These are phyloP conservation scores for Muntiacus reevesi DNA, from an alignment of 2,113 vertebrate genomes.

Conservation along the genomic window DNA sequence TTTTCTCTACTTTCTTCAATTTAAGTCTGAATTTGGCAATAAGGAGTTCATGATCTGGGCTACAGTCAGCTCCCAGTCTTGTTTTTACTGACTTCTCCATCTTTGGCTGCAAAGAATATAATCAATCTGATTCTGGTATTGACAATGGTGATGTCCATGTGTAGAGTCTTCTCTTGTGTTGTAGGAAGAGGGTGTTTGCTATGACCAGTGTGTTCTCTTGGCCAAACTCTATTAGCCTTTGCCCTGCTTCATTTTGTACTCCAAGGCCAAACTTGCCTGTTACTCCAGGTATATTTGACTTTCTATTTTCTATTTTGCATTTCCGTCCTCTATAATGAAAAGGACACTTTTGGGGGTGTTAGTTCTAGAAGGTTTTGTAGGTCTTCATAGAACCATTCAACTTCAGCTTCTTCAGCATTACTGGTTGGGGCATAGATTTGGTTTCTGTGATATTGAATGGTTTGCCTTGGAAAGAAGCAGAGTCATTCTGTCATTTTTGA, in stretches of 20 bases:
- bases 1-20: neutral
- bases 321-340: neutral
- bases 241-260: neutral
- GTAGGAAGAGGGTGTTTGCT: neutral
- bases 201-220: neutral
- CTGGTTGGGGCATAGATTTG: neutral
- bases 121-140: neutral
- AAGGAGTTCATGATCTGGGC: neutral
- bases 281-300: neutral
- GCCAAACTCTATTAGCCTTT: neutral
- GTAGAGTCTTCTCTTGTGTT: neutral
- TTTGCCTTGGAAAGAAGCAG: neutral
- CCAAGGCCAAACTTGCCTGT: neutral
- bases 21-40: neutral
- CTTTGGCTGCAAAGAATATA: neutral
- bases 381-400: neutral
- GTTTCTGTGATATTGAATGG: neutral
- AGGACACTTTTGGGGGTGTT: neutral
- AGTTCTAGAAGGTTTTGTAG: neutral
- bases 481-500: neutral
- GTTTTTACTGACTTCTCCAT: neutral
- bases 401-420: neutral
- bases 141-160: neutral
- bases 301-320: neutral
- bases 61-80: neutral